Base-by-base conservation (phyloP, 2,797 vertebrate genomes). In the Centropyge bicolor region DNA sequence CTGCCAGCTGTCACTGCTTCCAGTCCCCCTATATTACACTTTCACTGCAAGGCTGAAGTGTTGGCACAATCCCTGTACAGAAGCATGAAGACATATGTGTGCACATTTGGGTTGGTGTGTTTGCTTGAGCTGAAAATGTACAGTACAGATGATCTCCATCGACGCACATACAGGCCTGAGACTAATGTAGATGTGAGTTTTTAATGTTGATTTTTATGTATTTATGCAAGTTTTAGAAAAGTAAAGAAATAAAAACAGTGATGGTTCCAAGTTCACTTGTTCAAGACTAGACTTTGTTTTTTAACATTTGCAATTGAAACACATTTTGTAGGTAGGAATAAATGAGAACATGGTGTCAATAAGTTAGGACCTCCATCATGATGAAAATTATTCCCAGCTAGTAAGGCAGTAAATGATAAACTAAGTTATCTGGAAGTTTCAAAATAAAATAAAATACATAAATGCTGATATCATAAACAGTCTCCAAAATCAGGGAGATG, bases 1-100 rank as follows among this genome's bases (percentile, higher is more conserved):
- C 56, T 83, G 61, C 63, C 68, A 65, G 75, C 80, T 82, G 78
- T 69, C 80, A 69, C 57, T 79, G 78, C 62, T 80, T 81, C 41
- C 2, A 71, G 59, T 22, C 64, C 72, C 76, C 60, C 61, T 69
- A 83, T 81, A 68, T 55, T 16, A 72, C 84, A 80, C 86, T 86
- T 85, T 85, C 63, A 74, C 79, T 81, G 82, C 78, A 35, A 63
- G 16, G 7, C 70, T 78, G 20, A 70, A 74, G 54, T 70, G 76
- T 63, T 81, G 76, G 80, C 77, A 74, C 55, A 41, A 61, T 70
- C 57, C 72, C 16, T 35, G 54, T 69, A 22, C 69, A 67, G 49
- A 56, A 45, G 57, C 12, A 4, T 46, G 36, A 71, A 72, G 64
- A 74, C 45, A 64, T 56, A 66, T 41, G 38, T 57, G 72, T 64